A percentile compares a stretch with the other conserved stretches of the same genome.
phyloP scores from a whole-genome alignment of 2,113 vertebrate species.

The Promerops cafer region DNA sequence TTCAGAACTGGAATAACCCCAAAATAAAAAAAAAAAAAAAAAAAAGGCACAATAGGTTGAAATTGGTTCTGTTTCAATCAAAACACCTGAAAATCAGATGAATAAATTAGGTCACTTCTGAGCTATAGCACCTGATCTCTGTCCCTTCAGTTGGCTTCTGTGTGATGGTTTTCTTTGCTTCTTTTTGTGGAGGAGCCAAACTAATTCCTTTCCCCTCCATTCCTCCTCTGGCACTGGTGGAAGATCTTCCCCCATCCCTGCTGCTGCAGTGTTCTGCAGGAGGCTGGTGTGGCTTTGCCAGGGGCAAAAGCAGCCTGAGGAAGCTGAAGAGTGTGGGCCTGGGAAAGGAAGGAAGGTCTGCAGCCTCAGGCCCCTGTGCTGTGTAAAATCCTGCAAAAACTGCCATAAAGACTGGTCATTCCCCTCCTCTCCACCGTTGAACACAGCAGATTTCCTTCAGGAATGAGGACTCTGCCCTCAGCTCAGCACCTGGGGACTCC shows the following conservation, averaged over 20 bases:
- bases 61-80: neutral
- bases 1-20: neutral
- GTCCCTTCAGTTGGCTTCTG: neutral
- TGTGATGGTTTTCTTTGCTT: neutral
- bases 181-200: neutral
- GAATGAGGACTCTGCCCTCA: neutral
- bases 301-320: neutral
- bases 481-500: neutral
- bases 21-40: neutral
- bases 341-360: neutral
- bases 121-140: neutral
- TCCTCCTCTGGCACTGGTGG: neutral
- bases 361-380: neutral
- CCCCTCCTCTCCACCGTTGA: neutral
- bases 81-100: neutral
- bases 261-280: neutral
- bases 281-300: neutral
- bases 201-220: neutral
- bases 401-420: fast-evolving
- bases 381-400: neutral
- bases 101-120: neutral
- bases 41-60: neutral
- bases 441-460: neutral
- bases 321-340: neutral
- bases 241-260: neutral